Conservation (phyloP, 2,113 vertebrate species). For the Zapus hudsonius region DNA sequence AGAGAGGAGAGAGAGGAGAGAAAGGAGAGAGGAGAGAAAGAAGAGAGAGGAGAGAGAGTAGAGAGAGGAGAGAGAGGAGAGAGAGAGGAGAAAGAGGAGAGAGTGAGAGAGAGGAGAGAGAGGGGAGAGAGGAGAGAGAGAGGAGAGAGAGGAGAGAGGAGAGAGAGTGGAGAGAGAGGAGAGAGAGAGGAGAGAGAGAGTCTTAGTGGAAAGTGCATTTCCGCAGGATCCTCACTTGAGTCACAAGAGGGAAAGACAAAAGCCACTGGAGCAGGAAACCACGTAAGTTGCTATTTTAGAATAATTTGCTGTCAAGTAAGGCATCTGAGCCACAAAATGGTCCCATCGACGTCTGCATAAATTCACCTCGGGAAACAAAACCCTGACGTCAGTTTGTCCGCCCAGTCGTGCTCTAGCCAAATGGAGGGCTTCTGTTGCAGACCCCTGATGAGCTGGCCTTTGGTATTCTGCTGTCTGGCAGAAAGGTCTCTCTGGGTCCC, state of each 20-base stretch:
- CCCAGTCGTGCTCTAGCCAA: background rate
- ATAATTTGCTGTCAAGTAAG: background rate
- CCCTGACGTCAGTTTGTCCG: background rate
- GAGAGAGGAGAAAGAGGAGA: no score
- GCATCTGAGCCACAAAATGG: background rate
- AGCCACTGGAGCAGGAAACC: background rate
- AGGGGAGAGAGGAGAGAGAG: no score
- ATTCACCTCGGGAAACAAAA: background rate
- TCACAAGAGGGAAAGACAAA: background rate
- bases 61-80: no score
- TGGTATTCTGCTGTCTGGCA: background rate
- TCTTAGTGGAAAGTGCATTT: no score
- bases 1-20: no score
- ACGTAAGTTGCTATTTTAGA: background rate
- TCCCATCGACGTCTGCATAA: background rate
- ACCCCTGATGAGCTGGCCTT: background rate
- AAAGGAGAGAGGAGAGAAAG: no score
- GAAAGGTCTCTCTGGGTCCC: background rate
- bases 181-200: no score
- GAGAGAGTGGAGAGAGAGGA: no score
- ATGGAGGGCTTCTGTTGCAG: background rate
- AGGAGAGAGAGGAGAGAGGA: no score
- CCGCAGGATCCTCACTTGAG: background rate
- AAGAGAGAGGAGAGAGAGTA: no score
- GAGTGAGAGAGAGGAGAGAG: no score